Evolutionary conservation across 2,113 vertebrate genomes (phyloP), one percentile per base, ranked within the genome.

Genomic region (Sarotherodon lohbergeri): DNA sequence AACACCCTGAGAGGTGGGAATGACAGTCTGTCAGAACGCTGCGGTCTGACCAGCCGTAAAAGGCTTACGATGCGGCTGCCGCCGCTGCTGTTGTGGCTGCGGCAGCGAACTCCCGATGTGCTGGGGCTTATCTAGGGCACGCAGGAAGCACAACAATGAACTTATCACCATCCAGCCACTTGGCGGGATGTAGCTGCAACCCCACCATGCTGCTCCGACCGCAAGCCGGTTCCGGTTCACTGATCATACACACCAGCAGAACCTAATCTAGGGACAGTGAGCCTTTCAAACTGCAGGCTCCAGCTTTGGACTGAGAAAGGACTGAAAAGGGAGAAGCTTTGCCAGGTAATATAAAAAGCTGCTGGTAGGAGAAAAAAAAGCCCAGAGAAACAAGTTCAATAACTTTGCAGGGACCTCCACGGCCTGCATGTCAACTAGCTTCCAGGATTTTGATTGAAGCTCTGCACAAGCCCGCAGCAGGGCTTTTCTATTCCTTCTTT

Each of bases 81-180:
- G 29, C 83, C 2, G 81, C 56, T 11, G 39, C 52, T 36, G 89
- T 29, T 83, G 68, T 54, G 24, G 57, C 68, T 66, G 80, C 82
- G 5, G 88, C 79, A 5, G 85, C 5, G 4, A 89, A 91, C 86
- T 88, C 86, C 27, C 10, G 22, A 92, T 52, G 84, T 89, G 87
- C 83, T 9, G 56, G 46, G 83, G 87, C 93, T 95, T 96, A 96
- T 96, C 95, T 91, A 85, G 68, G 63, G 88, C 88, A 87, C 63
- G 84, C 95, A 96, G 94, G 78, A 93, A 88, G 86, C 92, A 91
- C 90, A 93, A 92, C 94, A 94, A 95, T 94, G 86, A 95, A 95
- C 90, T 94, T 94, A 95, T 95, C 94, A 89, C 82, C 87, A 66
- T 92, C 85, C 88, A 93, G 88, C 57, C 85, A 92, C 90, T 93